Evolutionary conservation across 2,113 vertebrate genomes (phyloP), one percentile per base, ranked within the genome.

Genomic region (Notiomystis cincta): DNA sequence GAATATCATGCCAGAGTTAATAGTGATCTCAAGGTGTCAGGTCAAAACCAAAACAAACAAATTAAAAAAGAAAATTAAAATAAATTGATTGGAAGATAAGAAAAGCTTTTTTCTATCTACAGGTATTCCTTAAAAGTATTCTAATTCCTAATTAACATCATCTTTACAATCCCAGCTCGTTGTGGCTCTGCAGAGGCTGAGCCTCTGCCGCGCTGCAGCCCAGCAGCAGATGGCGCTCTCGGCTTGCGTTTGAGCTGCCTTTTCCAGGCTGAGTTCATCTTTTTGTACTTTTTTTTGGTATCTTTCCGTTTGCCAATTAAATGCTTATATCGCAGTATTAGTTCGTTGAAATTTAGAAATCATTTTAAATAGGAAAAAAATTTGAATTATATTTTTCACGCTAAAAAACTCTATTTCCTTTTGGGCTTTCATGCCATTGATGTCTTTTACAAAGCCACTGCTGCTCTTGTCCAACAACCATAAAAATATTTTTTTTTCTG

Each of bases 181-280:
- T 8, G 24, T 2, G 45, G 9, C 14, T 9, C 18, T 1, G 6
- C 56, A 7, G 42, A 4, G 16, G 30, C 33, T 3, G 61, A 6
- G 40, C 6, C 19, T 5, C 16, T 10, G 3, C 19, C 19, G 7
- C 11, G 5, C 19, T 8, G 0, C 47, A 50, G 73, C 47, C 31
- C 31, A 47, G 86, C 98, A 97, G 89, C 92, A 98, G 98, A 78
- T 95, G 97, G 97, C 91, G 96, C 96, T 78, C 94, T 94, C 70
- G 69, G 50, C 87, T 93, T 82, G 95, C 56, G 25, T 89, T 95
- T 94, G 60, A 80, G 33, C 35, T 2, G 4, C 28, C 1, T 9
- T 57, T 35, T 3, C 4, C 37, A 0, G 6, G 3, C 2, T n/a
- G 14, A 1, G 0, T 16, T 51, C 64, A 11, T 8, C 50, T 6